Conservation (phyloP, 2,113 vertebrate species). For the Synchiropus splendidus region DNA sequence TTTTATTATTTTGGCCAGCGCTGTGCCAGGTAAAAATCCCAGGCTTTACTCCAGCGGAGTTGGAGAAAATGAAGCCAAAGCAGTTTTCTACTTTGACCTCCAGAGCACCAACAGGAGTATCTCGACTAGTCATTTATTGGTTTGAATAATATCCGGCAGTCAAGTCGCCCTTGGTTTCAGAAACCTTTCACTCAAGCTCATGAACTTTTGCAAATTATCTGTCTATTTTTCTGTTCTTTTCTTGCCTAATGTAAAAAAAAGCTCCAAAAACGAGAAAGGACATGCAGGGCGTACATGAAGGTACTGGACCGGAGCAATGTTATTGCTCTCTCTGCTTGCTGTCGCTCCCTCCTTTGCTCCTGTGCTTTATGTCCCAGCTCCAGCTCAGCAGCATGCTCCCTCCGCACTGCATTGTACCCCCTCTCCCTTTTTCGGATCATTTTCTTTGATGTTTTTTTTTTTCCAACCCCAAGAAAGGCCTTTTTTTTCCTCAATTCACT, state of each 20-base stretch:
- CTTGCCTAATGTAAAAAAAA: conserved; percentile 72
- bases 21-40: too few relatives aligned
- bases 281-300: conserved; percentile 99
- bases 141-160: too few relatives aligned
- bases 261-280: conserved; percentile 99
- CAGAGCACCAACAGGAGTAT: too few relatives aligned
- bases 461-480: too few relatives aligned
- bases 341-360: conserved; percentile 23
- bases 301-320: conserved; percentile 77
- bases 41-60: too few relatives aligned
- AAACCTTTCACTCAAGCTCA: background rate
- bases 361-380: conserved; percentile 64
- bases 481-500: too few relatives aligned
- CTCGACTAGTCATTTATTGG: too few relatives aligned
- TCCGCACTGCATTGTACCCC: conserved; percentile 42
- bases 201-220: conserved; percentile 51
- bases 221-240: conserved; percentile 61
- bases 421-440: conserved; percentile 25
- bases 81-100: background rate
- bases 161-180: too few relatives aligned
- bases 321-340: conserved; percentile 70
- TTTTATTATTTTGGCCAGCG: conserved; percentile 4
- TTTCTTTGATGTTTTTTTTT: too few relatives aligned
- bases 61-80: too few relatives aligned
- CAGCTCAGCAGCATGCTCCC: conserved; percentile 64